phyloP scores from a whole-genome alignment of 2,797 vertebrate species.

The Siniperca scherzeri region DNA sequence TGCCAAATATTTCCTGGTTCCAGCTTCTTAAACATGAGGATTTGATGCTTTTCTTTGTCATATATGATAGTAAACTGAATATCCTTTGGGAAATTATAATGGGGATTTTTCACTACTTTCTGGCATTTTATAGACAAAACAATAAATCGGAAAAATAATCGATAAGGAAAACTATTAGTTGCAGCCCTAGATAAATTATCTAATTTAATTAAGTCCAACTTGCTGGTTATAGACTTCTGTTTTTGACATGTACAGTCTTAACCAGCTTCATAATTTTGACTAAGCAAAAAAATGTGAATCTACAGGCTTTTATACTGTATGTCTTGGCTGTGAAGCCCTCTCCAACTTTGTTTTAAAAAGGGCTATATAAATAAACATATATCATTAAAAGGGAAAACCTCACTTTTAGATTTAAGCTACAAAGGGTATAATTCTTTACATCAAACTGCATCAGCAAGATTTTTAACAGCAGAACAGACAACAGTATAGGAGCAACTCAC shows the following conservation, averaged over 20 bases:
- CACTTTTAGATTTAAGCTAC: not conserved
- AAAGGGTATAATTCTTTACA: not conserved
- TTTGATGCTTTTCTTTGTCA: not conserved
- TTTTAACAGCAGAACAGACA: constrained; percentile 9
- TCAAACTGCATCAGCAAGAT: not conserved
- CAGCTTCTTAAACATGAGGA: not conserved
- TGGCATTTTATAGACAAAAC: not conserved
- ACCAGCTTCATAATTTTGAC: not conserved
- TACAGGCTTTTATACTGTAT: not conserved
- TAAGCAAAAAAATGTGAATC: not conserved
- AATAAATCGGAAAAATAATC: not conserved
- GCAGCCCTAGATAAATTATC: not conserved
- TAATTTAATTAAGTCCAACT: not conserved
- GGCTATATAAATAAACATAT: not conserved
- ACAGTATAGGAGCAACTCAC: constrained; percentile 69
- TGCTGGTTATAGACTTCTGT: not conserved
- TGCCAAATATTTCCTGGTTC: not conserved
- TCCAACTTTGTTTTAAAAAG: not conserved
- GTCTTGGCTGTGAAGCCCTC: not conserved
- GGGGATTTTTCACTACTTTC: not conserved
- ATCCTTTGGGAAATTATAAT: not conserved
- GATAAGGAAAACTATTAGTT: not conserved
- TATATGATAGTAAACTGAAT: not conserved
- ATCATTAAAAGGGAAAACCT: not conserved
- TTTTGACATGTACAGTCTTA: not conserved